These are phyloP conservation scores for Diceros bicornis DNA, from an alignment of 2,797 vertebrate species.

Conservation along the genomic window DNA sequence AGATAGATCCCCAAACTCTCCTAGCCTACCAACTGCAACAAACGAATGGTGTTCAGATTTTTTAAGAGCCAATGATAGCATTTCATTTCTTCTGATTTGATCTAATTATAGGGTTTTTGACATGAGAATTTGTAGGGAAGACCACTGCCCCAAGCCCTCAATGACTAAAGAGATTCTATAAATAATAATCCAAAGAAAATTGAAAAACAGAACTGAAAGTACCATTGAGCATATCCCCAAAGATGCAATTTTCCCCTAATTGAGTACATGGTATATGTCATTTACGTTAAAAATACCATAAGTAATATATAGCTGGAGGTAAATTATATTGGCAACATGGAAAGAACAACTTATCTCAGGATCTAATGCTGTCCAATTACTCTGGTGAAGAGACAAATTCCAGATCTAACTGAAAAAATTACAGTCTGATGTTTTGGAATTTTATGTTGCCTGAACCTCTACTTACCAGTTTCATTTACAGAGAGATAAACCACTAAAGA, in stretches of 20 bases:
- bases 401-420: neutral
- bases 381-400: constrained; percentile 21
- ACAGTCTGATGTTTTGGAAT: neutral
- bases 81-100: constrained; percentile 58
- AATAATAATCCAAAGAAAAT: constrained; percentile 1
- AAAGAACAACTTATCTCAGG: neutral
- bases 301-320: neutral
- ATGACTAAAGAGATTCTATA: neutral
- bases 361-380: neutral
- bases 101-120: neutral
- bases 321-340: neutral
- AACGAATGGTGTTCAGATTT: constrained; percentile 17
- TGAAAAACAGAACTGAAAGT: neutral
- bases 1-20: constrained; percentile 38
- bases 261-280: neutral
- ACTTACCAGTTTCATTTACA: neutral
- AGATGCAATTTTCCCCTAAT: neutral
- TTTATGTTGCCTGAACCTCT: neutral
- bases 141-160: neutral
- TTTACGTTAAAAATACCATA: constrained; percentile 10
- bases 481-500: neutral
- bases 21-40: neutral
- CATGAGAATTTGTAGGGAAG: neutral
- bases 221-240: neutral
- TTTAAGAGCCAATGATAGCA: neutral